Base-by-base conservation (phyloP, 2,888 invertebrate species). In the Leucania comma region DNA sequence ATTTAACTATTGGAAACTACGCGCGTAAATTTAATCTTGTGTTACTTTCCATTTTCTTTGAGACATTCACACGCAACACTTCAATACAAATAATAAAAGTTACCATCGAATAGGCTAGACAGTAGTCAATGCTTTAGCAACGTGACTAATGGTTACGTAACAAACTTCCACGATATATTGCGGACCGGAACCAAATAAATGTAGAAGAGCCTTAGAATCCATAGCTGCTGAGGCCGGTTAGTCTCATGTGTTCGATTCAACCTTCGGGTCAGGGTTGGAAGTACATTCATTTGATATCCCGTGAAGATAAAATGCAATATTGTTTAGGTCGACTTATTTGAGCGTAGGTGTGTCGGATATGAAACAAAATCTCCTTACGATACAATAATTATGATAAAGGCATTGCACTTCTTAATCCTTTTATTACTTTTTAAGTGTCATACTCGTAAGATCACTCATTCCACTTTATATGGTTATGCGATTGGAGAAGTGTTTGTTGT, bases 181-280 rank as follows among this genome's bases (percentile, higher is more conserved):
- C 63, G 60, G 83, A 90, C 89, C 91, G 92, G 93, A 93, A 94
- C 91, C 56, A 79, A 80, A 79, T 80, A 87, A 91, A 92, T 91
- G 81, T 88, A 86, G 83, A 89, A 88, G 87, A 90, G 83, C 87
- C 88, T 90, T 87, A 85, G 81, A 87, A 85, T 83, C 83, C 84
- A 87, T 86, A 86, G 83, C 70, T 88, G 85, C 38, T 88, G 86
- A 91, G 90, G 90, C 84, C 90, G 85, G 85, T 87, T 73, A 71
- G 85, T 88, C 87, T 68, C 84, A 87, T 88, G 86, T 87, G 86
- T 83, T 85, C 81, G 83, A 86, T 88, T 77, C 86, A 92, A 86
- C 92, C 92, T 89, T 91, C 90, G 85, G 89, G 89, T 92, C 92
- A 92, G 90, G 91, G 92, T 87, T 92, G 85, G 86, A 83, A 72